phyloP scores from a whole-genome alignment of 2,888 invertebrate genomes.

The Rhaphigaster nebulosa region DNA sequence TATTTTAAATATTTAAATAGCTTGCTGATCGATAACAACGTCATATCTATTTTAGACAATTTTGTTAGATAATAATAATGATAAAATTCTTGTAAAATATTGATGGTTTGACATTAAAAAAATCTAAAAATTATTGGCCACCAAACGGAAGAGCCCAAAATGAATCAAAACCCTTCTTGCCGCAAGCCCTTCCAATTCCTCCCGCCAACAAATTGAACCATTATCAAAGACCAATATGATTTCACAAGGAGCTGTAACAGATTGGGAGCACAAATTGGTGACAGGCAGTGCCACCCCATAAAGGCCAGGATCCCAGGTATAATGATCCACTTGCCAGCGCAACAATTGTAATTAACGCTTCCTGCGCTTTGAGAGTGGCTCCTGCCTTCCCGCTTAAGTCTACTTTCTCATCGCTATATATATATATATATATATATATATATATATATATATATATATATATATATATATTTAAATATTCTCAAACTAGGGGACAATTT shows the following conservation, averaged over 20 bases:
- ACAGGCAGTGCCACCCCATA: not conserved
- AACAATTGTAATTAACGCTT: conserved; percentile 35
- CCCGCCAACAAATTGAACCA: not conserved
- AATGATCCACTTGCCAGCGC: conserved; percentile 26
- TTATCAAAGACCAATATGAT: not conserved
- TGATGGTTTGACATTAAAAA: too few species aligned
- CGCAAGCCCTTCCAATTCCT: not conserved
- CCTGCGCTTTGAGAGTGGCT: not conserved
- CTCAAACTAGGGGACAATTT: too few species aligned
- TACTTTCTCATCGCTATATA: not conserved
- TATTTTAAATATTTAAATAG: too few species aligned
- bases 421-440: not conserved
- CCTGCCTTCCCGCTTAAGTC: not conserved
- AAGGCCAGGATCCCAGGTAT: conserved; percentile 45
- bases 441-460: not conserved
- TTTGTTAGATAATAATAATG: too few species aligned
- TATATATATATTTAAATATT: too few species aligned
- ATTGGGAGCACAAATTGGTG: not conserved
- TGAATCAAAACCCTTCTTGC: not conserved
- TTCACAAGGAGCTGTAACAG: not conserved
- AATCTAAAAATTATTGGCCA: not conserved
- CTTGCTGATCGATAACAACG: too few species aligned
- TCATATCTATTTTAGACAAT: too few species aligned
- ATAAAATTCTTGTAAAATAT: too few species aligned
- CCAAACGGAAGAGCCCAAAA: too few species aligned